phyloP scores from a whole-genome alignment of 1,140 invertebrate species.

The Drosophila tsacasi region DNA sequence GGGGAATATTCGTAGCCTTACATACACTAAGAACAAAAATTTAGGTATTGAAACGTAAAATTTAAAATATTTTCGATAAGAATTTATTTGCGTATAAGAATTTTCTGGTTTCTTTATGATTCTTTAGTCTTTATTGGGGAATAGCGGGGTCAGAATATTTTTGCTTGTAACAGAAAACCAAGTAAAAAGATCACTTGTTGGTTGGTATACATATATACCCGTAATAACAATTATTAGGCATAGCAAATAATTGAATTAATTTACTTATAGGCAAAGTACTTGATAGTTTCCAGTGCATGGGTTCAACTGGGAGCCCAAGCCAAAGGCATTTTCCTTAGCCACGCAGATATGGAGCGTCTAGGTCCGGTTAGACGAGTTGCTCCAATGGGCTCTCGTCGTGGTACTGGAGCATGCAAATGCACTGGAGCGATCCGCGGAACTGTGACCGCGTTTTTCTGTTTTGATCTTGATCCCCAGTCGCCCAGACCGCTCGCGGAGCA shows the following conservation, averaged over 20 bases:
- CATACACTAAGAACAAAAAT: constrained; percentile 13
- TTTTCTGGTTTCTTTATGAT: not conserved
- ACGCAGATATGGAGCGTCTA: constrained; percentile 48
- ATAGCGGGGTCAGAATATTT: too few relatives aligned
- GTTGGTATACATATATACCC: too few relatives aligned
- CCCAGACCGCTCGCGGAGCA: constrained; percentile 11
- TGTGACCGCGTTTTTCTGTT: constrained; percentile 74
- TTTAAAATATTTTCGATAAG: too few relatives aligned
- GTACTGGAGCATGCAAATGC: constrained; percentile 72
- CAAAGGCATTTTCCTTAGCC: constrained; percentile 52
- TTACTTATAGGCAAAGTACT: not conserved
- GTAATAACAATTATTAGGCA: not conserved
- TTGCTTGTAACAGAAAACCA: not conserved
- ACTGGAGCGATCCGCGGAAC: constrained; percentile 56
- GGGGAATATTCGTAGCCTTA: constrained; percentile 8
- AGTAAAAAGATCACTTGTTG: not conserved
- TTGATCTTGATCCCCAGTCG: constrained; percentile 63
- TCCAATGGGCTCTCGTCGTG: constrained; percentile 26
- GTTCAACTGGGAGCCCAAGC: constrained; percentile 1
- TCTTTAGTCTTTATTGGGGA: not conserved
- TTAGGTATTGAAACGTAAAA: too few relatives aligned
- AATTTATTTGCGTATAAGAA: too few relatives aligned
- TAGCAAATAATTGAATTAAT: not conserved
- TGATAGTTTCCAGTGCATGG: constrained; percentile 6
- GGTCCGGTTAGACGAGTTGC: constrained; percentile 77